A percentile compares a stretch with the other conserved stretches of the same genome.
These are phyloP conservation scores for Pseudopleuronectes americanus DNA, from an alignment of 2,797 vertebrate species.

Conservation along the genomic window DNA sequence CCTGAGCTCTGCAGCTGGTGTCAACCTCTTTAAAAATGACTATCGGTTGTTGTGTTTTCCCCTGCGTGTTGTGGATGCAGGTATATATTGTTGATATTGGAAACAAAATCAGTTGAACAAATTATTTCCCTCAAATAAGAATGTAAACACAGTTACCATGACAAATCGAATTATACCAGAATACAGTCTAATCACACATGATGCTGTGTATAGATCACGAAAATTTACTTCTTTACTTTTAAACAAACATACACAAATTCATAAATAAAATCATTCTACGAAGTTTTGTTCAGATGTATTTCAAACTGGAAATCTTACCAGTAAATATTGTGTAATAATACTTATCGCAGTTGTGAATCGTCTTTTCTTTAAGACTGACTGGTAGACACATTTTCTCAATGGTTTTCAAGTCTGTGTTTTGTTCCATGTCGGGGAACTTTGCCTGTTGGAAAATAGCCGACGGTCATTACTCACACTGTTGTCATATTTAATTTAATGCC, in stretches of 20 bases:
- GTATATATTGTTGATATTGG: too few species aligned
- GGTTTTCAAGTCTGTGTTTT: background rate
- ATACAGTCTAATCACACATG: background rate
- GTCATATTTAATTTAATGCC: conserved; percentile 33
- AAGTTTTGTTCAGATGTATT: too few species aligned
- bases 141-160: background rate
- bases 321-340: too few species aligned
- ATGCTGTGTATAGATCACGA: background rate
- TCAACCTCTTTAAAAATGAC: too few species aligned
- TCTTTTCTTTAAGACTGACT: background rate
- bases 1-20: too few species aligned
- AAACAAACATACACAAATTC: background rate
- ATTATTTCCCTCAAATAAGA: background rate
- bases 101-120: too few species aligned
- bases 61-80: too few species aligned
- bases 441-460: conserved; percentile 14
- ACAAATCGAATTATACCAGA: background rate
- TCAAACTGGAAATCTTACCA: too few species aligned
- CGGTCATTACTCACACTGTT: conserved; percentile 36
- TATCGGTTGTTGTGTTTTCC: too few species aligned
- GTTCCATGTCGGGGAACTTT: conserved; percentile 30
- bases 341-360: too few species aligned
- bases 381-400: background rate
- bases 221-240: background rate
- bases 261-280: too few species aligned